Conservation (phyloP, 2,797 vertebrate species). For the Hipposideros larvatus region DNA sequence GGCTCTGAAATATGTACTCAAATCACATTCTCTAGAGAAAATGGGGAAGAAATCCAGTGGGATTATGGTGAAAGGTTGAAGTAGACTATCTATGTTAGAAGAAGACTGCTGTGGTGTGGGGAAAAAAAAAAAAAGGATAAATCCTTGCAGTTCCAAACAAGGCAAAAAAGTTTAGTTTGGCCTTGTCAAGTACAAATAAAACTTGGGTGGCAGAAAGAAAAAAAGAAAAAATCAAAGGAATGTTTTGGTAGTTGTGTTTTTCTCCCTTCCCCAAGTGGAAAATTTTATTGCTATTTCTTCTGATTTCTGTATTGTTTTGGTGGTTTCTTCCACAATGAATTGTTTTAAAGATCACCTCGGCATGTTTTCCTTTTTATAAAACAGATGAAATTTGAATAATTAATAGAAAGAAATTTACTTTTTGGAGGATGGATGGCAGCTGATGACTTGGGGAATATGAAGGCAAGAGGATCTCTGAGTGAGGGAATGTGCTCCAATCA, state of each 20-base stretch:
- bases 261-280: not conserved
- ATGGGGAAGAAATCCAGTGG: not conserved
- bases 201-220: constrained; percentile 52
- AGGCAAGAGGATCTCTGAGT: not conserved
- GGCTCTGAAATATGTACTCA: constrained; percentile 8
- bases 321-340: not conserved
- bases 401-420: not conserved
- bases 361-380: not conserved
- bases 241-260: not conserved
- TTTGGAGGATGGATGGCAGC: not conserved
- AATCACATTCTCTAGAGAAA: constrained; percentile 38
- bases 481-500: too few relatives aligned
- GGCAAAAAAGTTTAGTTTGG: constrained; percentile 32
- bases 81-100: not conserved
- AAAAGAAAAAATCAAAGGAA: constrained; percentile 69
- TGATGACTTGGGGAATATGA: not conserved
- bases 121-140: constrained; percentile 42
- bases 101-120: not conserved
- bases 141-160: not conserved
- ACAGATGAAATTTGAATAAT: not conserved
- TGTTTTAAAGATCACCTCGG: not conserved
- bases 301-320: constrained; percentile 52
- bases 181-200: constrained; percentile 63
- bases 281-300: not conserved
- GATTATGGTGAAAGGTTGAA: constrained; percentile 46